phyloP scores from a whole-genome alignment of 2,888 invertebrate species.

The Polietes domitor region DNA sequence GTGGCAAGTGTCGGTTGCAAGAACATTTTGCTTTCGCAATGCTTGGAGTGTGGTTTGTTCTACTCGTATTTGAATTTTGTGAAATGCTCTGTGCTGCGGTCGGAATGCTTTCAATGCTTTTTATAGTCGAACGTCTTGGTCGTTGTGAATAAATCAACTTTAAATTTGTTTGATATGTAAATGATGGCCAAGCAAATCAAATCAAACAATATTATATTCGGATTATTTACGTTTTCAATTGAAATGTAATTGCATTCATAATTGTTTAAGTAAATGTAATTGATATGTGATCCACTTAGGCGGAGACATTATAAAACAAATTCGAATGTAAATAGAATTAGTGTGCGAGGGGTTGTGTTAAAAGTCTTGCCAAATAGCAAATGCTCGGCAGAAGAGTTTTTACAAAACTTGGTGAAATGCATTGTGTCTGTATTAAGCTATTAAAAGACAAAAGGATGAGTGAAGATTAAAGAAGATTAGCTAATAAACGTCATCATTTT shows the following conservation, averaged over 20 bases:
- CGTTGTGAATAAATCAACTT: not conserved
- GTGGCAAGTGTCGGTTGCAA: slow-evolving; percentile 28
- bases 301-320: no score
- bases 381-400: no score
- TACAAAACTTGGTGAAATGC: no score
- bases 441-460: no score
- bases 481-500: no score
- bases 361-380: no score
- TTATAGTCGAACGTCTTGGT: slow-evolving; percentile 26
- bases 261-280: slow-evolving; percentile 52
- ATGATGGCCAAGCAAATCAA: slow-evolving; percentile 51
- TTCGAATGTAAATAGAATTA: no score
- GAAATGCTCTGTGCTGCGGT: slow-evolving; percentile 37
- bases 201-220: slow-evolving; percentile 56
- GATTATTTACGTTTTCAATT: slow-evolving; percentile 59
- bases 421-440: no score
- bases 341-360: no score
- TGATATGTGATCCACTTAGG: not conserved
- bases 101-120: slow-evolving; percentile 41
- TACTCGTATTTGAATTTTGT: slow-evolving; percentile 2
- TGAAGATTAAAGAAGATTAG: no score
- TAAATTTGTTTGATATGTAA: slow-evolving; percentile 54
- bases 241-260: slow-evolving; percentile 59
- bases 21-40: not conserved
- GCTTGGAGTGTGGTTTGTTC: slow-evolving; percentile 14